A percentile compares a stretch with the other conserved stretches of the same genome.
Conservation (phyloP, 2,888 invertebrate species). For the Marronus borbonicus region DNA sequence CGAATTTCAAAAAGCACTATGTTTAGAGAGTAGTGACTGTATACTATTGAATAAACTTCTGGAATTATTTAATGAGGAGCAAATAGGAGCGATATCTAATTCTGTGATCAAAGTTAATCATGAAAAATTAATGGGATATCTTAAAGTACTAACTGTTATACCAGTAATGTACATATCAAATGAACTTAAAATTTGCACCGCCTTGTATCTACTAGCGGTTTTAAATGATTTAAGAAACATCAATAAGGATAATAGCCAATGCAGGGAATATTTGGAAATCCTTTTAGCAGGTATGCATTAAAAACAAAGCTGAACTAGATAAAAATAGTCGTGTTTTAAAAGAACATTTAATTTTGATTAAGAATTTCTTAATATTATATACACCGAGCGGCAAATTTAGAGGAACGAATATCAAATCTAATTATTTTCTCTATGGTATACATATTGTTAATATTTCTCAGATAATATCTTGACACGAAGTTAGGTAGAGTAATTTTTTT, state of each 20-base stretch:
- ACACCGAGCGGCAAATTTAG: no score
- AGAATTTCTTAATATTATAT: neutral
- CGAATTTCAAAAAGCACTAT: conserved; percentile 37
- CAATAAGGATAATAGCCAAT: conserved; percentile 24
- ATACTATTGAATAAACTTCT: neutral
- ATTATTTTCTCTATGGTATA: no score
- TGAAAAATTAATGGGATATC: conserved; percentile 54
- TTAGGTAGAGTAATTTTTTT: no score
- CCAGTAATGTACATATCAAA: conserved; percentile 61
- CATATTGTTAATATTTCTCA: no score
- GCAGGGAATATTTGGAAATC: conserved; percentile 55
- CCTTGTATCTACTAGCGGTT: conserved; percentile 62
- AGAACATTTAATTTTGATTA: no score
- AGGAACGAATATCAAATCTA: no score
- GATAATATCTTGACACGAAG: no score
- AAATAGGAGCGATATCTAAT: conserved; percentile 9
- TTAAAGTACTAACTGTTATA: conserved; percentile 61
- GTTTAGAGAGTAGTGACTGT: conserved; percentile 11
- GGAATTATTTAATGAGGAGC: conserved; percentile 13
- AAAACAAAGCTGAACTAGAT: no score
- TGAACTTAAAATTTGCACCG: conserved; percentile 58
- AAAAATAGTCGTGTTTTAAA: no score
- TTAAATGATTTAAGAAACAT: conserved; percentile 59
- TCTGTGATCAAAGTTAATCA: conserved; percentile 52
- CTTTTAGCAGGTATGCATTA: conserved; percentile 60